phyloP scores from a whole-genome alignment of 2,113 vertebrate species.

The Podarcis muralis region DNA sequence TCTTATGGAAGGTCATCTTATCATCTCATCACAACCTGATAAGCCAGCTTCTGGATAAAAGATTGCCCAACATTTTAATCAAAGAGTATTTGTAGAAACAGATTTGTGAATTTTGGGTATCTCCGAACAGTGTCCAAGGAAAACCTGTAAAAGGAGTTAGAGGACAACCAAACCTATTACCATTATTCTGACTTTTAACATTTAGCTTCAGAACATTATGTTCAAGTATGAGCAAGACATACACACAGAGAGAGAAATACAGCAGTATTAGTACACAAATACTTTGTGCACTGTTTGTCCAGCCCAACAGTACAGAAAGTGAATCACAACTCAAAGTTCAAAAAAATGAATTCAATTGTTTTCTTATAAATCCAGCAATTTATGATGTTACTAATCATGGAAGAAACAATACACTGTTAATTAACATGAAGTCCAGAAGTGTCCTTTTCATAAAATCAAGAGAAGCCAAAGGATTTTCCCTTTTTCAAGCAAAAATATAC shows the following conservation, averaged over 20 bases:
- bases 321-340: neutral
- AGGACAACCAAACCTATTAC: conserved; percentile 2
- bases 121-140: neutral
- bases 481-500: conserved; percentile 30
- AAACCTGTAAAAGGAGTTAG: neutral
- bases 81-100: neutral
- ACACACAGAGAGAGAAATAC: neutral
- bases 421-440: conserved; percentile 32
- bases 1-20: neutral
- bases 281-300: neutral
- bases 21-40: neutral
- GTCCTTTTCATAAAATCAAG: conserved; percentile 22
- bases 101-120: neutral
- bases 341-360: neutral
- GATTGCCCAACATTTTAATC: neutral
- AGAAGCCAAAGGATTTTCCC: conserved; percentile 33
- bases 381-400: conserved; percentile 25
- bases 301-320: neutral
- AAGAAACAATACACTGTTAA: conserved; percentile 49
- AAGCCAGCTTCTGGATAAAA: neutral
- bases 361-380: conserved; percentile 10
- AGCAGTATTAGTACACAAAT: neutral
- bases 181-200: neutral
- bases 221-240: neutral
- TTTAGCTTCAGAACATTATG: neutral